These are phyloP conservation scores for Tympanoctomys barrerae DNA, from an alignment of 2,797 vertebrate genomes.

Conservation along the genomic window DNA sequence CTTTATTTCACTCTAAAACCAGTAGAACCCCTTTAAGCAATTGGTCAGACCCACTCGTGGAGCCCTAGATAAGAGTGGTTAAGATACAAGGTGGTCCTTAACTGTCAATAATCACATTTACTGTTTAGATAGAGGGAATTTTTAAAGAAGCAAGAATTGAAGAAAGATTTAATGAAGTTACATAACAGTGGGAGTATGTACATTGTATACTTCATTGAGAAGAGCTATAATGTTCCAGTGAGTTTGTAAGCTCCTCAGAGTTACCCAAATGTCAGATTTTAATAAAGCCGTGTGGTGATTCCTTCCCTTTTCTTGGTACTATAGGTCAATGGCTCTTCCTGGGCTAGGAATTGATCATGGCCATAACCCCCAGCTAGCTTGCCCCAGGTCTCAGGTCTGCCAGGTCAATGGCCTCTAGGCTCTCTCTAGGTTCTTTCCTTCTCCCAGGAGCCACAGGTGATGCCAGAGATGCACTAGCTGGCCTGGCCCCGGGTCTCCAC, in stretches of 20 bases:
- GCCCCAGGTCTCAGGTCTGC: rapidly evolving
- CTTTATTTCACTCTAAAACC: constrained; percentile 31
- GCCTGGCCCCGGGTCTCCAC: neutral
- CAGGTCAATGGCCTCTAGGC: neutral
- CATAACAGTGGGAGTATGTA: neutral
- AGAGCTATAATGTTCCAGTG: neutral
- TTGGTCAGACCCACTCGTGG: neutral
- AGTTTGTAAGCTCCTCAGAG: neutral
- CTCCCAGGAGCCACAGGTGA: neutral
- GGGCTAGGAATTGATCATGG: neutral
- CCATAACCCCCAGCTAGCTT: too few relatives aligned
- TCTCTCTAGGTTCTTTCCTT: neutral
- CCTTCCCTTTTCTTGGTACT: neutral
- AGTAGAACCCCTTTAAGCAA: neutral
- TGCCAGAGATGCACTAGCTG: neutral
- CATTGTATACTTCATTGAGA: neutral
- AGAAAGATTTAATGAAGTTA: neutral
- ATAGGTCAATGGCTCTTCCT: neutral
- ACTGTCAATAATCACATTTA: neutral
- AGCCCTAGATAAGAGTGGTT: neutral
- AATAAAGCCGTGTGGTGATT: neutral
- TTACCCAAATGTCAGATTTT: neutral
- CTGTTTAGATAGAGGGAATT: neutral
- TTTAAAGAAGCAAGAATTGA: neutral
- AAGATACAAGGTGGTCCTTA: neutral